Base-by-base conservation (phyloP, 2,797 vertebrate genomes). In the Periophthalmus magnuspinnatus region DNA sequence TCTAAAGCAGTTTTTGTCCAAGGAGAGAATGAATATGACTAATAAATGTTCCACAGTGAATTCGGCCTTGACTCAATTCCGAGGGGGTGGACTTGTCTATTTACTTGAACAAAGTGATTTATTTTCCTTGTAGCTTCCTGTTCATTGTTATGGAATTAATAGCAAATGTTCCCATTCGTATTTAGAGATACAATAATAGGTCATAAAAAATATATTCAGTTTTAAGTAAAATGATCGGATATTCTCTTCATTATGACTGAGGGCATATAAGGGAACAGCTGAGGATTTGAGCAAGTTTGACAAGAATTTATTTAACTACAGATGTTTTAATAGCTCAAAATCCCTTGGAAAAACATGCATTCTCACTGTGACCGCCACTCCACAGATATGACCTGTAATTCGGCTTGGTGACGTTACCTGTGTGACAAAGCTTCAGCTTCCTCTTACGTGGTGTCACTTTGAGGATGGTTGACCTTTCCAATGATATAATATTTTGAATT, bases 1-100 rank as follows among this genome's bases (percentile, higher is more conserved):
- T 68, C 72, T 72, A 22, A 75, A 78, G 78, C 54, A 34, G 0
- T 10, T 52, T 64, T 48, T 69, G 48, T 21, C 0, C 7, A 1
- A 65, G 28, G 2, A 36, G 9, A 34, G 21, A 50, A 68, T 50
- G 22, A 0, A 5, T 24, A 38, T 48, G 48, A 21, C 50, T 59
- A 65, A n/a, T 33, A 64, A 33, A n/a, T 34, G 45, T 71, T 59
- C 36, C 65, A 52, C 1, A 8, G 28, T 24, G 38, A 71, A 58
- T 38, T 62, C 34, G 67, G 47, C 79, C 76, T 75, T 74, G 75
- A 38, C 16, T 65, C 9, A 0, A 4, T 5, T 0, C 38, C n/a
- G 24, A 6, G 34, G 65, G 60, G 67, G 67, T 0, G 6, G 10
- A 63, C 6, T 7, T 71, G 67, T 73, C 8, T 67, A 6, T 41